Evolutionary conservation across 2,888 invertebrate species (phyloP), one percentile per base, ranked within the genome.

Genomic region (Galerucella calmariensis): DNA sequence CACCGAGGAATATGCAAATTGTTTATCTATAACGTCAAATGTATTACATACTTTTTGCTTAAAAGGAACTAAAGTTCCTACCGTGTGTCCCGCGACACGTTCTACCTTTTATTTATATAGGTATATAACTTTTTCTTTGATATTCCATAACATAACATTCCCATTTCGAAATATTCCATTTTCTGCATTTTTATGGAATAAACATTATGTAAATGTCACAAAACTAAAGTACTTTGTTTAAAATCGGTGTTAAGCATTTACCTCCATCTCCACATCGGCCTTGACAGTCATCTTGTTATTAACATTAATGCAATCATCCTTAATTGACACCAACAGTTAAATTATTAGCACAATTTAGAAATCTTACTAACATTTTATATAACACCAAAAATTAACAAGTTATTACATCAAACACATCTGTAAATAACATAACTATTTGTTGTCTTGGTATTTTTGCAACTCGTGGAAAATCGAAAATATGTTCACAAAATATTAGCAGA

Each of bases 401-500:
- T 10, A n/a, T 51, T 51, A n/a, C 51, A n/a, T 51, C 14, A n/a
- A 12, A n/a, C 14, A 51, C 6, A 3, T 51, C n/a, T 5, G n/a
- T n/a, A 14, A 51, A 51, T 51, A 51, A 8, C 8, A 41, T 48
- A 44, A 9, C 10, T 53, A 20, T n/a, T 16, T n/a, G 56, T 20
- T 16, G 2, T 56, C 20, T 8, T 20, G 56, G 1, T 9, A 16
- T 56, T 56, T 56, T 56, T 6, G 44, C 20, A 65, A 11, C 16
- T 65, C 44, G 46, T 8, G 3, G n/a, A 58, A 69, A 69, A 69
- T 27, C 27, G 2, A 69, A 62, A 69, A 69, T 41, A 63, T 63
- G 62, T 69, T 20, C n/a, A 10, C 53, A 69, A 69, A 35, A 46
- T 62, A 62, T 69, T 69, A 69, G 63, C 63, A 20, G 24, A 27